Evolutionary conservation across 2,888 invertebrate species (phyloP).

Genomic region (Stenotaenia linearis): DNA sequence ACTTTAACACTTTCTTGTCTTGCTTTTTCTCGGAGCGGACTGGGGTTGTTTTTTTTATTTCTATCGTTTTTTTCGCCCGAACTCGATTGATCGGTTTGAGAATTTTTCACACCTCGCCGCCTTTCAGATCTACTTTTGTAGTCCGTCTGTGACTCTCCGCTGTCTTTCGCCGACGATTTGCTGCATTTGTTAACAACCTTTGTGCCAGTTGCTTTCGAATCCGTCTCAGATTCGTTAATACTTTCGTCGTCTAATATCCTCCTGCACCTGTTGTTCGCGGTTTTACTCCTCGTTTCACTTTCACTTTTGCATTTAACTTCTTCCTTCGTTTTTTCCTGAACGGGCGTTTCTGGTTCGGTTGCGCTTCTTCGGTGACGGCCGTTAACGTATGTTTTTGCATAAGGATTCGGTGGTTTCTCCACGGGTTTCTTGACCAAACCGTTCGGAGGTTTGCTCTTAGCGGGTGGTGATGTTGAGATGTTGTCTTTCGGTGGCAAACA

Average conservation of each 20-base stretch:
- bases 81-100: not conserved
- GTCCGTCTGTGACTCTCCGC: not conserved
- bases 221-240: not conserved
- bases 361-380: constrained; percentile 47
- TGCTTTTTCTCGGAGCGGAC: constrained; percentile 26
- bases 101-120: not conserved
- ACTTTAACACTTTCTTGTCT: constrained; percentile 34
- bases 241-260: not conserved
- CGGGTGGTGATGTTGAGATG: not conserved
- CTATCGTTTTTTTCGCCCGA: not conserved
- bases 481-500: constrained; percentile 27
- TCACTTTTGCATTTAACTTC: not conserved
- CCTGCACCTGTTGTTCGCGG: not conserved
- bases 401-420: constrained; percentile 54
- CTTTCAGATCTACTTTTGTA: not conserved
- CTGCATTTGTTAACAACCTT: not conserved
- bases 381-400: constrained; percentile 70
- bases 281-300: not conserved
- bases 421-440: not conserved
- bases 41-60: not conserved
- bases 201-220: not conserved
- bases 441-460: not conserved
- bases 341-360: not conserved
- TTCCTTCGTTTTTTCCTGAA: not conserved
- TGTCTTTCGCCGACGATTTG: not conserved